phyloP scores from a whole-genome alignment of 2,113 vertebrate genomes.

The Maccullochella peelii region DNA sequence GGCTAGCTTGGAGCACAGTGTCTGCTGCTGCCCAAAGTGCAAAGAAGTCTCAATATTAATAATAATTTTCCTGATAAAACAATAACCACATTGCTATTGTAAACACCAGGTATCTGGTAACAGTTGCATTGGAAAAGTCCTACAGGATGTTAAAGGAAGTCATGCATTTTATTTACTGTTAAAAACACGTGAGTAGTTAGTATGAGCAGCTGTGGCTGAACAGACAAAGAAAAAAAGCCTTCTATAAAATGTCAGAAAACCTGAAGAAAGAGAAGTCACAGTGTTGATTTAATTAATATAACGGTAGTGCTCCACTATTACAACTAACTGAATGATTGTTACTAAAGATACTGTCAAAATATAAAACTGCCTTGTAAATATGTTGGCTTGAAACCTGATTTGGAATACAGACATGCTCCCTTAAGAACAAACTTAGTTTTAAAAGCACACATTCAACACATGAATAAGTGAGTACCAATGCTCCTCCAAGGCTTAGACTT shows the following conservation, averaged over 20 bases:
- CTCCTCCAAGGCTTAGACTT: background rate
- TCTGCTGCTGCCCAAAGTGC: background rate
- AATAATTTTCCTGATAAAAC: background rate
- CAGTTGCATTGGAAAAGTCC: background rate
- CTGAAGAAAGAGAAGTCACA: background rate
- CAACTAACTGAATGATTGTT: too few species aligned
- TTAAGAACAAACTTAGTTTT: background rate
- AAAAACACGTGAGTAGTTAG: background rate
- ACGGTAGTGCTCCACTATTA: background rate
- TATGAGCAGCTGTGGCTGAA: background rate
- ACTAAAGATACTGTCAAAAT: background rate
- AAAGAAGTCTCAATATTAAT: background rate
- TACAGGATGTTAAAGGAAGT: background rate
- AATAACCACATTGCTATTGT: background rate
- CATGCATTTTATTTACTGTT: background rate
- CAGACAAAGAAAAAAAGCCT: background rate
- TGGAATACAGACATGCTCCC: background rate
- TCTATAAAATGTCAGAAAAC: background rate
- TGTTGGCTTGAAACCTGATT: background rate
- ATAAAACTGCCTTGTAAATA: too few species aligned
- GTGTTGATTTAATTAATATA: background rate
- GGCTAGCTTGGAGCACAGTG: background rate
- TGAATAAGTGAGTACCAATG: background rate
- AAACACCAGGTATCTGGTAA: background rate
- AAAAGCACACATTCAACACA: background rate